These are phyloP conservation scores for Myotis brandtii DNA, from an alignment of 2,113 vertebrate species.

Conservation along the genomic window DNA sequence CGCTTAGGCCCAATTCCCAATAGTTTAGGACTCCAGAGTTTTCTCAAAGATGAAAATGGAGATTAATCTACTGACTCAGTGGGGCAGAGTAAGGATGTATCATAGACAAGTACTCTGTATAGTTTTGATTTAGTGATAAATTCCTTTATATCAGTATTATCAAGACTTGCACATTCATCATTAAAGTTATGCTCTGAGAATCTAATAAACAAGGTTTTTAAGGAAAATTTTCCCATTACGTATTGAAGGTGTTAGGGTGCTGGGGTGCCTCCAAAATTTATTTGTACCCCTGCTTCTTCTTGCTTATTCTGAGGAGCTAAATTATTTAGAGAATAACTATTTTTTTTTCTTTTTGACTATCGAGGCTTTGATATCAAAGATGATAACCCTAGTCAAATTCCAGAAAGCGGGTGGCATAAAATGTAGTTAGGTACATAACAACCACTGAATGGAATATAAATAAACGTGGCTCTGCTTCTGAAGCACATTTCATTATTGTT, in stretches of 20 bases:
- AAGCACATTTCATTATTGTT: conserved; percentile 38
- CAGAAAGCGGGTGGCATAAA: conserved; percentile 9
- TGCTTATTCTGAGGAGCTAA: conserved; percentile 55
- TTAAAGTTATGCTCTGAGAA: conserved; percentile 33
- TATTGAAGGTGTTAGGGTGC: conserved; percentile 47
- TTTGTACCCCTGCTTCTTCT: conserved; percentile 53
- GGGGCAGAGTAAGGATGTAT: background rate
- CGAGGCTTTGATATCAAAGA: conserved; percentile 24
- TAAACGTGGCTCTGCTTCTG: conserved; percentile 5
- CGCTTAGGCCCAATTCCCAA: background rate
- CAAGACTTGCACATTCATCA: conserved; percentile 45
- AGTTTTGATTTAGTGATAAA: conserved; percentile 37
- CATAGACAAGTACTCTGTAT: background rate
- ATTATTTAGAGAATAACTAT: conserved; percentile 47
- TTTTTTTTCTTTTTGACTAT: background rate
- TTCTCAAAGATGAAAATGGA: background rate
- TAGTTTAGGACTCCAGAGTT: background rate
- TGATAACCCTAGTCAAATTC: conserved; percentile 37
- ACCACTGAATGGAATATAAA: background rate
- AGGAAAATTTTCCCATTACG: background rate
- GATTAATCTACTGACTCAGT: background rate
- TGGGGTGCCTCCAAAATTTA: conserved; percentile 2
- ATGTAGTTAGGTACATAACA: conserved; percentile 27
- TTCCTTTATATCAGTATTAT: background rate
- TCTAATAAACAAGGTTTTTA: conserved; percentile 34